Conservation (phyloP, 2,888 invertebrate species). For the Hydroisotoma schaefferi region DNA sequence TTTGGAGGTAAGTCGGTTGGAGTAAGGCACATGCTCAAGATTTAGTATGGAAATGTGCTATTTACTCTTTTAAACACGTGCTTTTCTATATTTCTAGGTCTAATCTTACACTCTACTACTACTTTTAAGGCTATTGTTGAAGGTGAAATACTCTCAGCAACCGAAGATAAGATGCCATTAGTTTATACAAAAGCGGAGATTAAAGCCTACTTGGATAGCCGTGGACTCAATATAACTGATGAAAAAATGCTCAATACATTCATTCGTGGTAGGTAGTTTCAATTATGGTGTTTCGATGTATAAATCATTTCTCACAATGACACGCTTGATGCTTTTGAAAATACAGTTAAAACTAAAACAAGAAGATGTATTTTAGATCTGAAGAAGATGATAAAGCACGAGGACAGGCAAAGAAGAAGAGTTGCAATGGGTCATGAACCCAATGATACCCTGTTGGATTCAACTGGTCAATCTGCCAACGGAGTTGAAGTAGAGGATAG, state of each 20-base stretch:
- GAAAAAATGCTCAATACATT: conserved; percentile 33
- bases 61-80: no score
- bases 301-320: background rate
- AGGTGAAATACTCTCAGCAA: no score
- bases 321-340: background rate
- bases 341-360: background rate
- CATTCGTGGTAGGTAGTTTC: background rate
- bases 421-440: conserved; percentile 33
- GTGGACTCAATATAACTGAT: conserved; percentile 35
- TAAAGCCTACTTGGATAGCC: conserved; percentile 28
- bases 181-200: conserved; percentile 42
- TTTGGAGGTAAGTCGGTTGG: no score
- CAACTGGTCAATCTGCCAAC: conserved; percentile 6
- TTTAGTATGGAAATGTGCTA: no score
- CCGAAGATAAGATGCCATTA: conserved; percentile 40
- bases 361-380: conserved; percentile 31
- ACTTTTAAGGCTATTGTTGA: no score
- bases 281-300: background rate
- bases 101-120: no score
- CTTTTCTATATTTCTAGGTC: no score
- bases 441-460: conserved; percentile 23
- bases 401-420: conserved; percentile 34
- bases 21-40: no score
- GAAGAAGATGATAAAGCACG: conserved; percentile 40
- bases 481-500: background rate